Evolutionary conservation across 1,140 invertebrate species (phyloP).

Genomic region (Polypedilum pembai): DNA sequence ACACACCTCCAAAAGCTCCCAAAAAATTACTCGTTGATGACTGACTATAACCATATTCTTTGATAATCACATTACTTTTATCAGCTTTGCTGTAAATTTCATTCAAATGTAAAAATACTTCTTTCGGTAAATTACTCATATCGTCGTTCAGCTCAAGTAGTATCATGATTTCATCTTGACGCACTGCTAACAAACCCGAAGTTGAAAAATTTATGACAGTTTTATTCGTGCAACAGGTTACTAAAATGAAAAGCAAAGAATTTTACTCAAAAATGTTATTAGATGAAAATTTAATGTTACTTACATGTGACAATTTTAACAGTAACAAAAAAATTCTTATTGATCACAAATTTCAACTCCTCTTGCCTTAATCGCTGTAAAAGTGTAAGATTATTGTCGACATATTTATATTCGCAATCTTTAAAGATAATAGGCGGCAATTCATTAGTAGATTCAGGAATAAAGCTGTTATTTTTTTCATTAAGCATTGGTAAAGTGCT

Average conservation of each 20-base stretch:
- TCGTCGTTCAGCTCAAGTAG: constrained; percentile 65
- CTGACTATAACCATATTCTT: constrained; percentile 29
- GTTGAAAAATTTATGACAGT: constrained; percentile 75
- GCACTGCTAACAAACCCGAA: constrained; percentile 69
- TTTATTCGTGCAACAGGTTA: constrained; percentile 75
- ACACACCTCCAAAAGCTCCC: background rate
- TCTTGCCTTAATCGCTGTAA: constrained; percentile 51
- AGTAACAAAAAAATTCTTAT: constrained; percentile 67
- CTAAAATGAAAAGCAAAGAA: constrained; percentile 43
- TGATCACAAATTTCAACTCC: constrained; percentile 68
- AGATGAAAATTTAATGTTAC: constrained; percentile 39
- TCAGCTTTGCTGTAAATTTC: constrained; percentile 69
- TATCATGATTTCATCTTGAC: constrained; percentile 79
- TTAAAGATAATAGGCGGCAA: constrained; percentile 48
- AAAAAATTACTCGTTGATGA: background rate
- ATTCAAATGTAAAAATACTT: constrained; percentile 70
- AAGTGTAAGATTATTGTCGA: constrained; percentile 46
- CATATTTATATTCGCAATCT: constrained; percentile 54
- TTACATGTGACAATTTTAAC: constrained; percentile 72
- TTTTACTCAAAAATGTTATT: constrained; percentile 16
- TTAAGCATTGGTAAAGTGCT: constrained; percentile 45
- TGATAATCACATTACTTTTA: constrained; percentile 48
- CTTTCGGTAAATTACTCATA: constrained; percentile 62
- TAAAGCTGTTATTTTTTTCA: constrained; percentile 50
- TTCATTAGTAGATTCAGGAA: constrained; percentile 46